These are phyloP conservation scores for Eulemur mongoz DNA, from an alignment of 2,797 vertebrate genomes.

Conservation along the genomic window DNA sequence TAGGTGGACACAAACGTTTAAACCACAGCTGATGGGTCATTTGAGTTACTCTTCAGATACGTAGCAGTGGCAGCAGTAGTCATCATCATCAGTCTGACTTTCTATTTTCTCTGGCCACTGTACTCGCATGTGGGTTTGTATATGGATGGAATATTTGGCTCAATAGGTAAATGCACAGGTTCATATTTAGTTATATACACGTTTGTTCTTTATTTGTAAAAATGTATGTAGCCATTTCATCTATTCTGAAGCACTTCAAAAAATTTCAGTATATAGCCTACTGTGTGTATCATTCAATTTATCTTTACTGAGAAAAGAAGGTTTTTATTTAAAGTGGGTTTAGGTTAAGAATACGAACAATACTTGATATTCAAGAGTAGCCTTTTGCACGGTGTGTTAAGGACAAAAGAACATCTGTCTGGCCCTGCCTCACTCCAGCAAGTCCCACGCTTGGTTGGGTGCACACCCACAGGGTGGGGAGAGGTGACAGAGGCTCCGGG, in stretches of 20 bases:
- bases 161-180: not conserved
- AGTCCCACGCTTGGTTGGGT: not conserved
- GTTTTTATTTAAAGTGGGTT: constrained; percentile 29
- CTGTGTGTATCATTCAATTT: not conserved
- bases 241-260: constrained; percentile 19
- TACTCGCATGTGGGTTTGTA: not conserved
- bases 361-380: not conserved
- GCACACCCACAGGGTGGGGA: not conserved
- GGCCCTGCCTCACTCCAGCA: not conserved
- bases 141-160: not conserved
- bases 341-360: not conserved
- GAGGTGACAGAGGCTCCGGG: constrained; percentile 28
- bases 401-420: constrained; percentile 42
- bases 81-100: not conserved
- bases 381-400: not conserved
- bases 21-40: not conserved
- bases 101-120: not conserved
- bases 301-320: constrained; percentile 36
- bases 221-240: not conserved
- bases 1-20: not conserved
- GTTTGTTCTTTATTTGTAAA: not conserved
- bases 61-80: not conserved
- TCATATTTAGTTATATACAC: not conserved
- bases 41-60: not conserved
- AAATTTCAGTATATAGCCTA: not conserved